Base-by-base conservation (phyloP, 1,140 invertebrate species). In the Oncopeltus fasciatus region DNA sequence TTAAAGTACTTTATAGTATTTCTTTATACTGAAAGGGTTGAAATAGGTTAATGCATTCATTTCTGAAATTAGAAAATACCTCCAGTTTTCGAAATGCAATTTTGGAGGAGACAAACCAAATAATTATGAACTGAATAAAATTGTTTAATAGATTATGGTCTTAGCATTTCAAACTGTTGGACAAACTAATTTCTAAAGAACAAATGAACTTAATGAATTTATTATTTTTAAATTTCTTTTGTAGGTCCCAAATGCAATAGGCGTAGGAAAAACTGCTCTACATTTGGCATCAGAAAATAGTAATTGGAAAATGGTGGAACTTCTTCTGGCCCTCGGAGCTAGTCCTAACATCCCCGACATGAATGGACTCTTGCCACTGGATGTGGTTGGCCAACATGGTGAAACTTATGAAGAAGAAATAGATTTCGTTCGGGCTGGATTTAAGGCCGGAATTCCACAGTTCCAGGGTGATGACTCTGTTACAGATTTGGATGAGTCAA, bases 341-440 rank as follows among this genome's bases (percentile, higher is more conserved):
- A 68, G 76, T 57, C 70, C 73, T 1, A 73, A 76, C 61, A 67
- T 72, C 1, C 62, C 66, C 11, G 77, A 79, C 59, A 64, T 71
- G 24, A 58, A 69, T 26, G 75, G 76, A 3, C 62, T 75, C 11
- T 75, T 75, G 3, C 72, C 77, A 0, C 69, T 81, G 3, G 76
- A 78, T 63, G 75, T 78, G 0, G 73, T 72, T 14, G 76, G 76
- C 21, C 5, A n/a, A n/a, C n/a, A n/a, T n/a, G n/a, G n/a, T n/a
- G n/a, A n/a, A n/a, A n/a, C n/a, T n/a, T n/a, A 47, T 47, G 46
- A 47, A 4, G 14, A 16, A 16, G 21, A 47, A 47, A 47, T n/a
- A 4, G 46, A 47, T 16, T 47, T 21, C 2, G n/a, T 47, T 18
- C n/a, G 21, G 46, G n/a, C 46, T 2, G 46, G n/a, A 3, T 21